These are phyloP conservation scores for Erebia aethiops DNA, from an alignment of 2,888 invertebrate genomes.

Conservation along the genomic window DNA sequence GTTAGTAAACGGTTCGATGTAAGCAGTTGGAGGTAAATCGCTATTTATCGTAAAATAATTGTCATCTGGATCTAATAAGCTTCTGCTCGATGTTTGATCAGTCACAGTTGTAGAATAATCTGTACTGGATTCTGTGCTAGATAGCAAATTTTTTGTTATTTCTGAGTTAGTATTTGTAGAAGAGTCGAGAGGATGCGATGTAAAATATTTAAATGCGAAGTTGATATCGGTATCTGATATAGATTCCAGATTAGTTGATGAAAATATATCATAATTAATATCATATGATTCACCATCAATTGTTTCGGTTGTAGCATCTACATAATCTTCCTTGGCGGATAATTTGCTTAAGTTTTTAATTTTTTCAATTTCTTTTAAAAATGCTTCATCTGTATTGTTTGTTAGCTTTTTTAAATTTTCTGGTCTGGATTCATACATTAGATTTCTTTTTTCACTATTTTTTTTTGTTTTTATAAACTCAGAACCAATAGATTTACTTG, in stretches of 20 bases:
- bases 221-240: constrained; percentile 11
- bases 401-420: constrained; percentile 37
- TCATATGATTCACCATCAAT: constrained; percentile 50
- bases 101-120: constrained; percentile 14
- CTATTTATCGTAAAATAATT: background rate
- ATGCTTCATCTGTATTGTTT: constrained; percentile 38
- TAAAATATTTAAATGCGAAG: constrained; percentile 18
- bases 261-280: constrained; percentile 30
- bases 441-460: constrained; percentile 17
- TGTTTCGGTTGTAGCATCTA: constrained; percentile 42
- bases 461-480: constrained; percentile 3
- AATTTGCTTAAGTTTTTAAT: constrained; percentile 49
- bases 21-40: constrained; percentile 6
- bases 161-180: constrained; percentile 1
- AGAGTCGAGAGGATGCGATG: constrained; percentile 6
- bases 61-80: constrained; percentile 3
- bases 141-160: background rate
- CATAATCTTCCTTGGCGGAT: constrained; percentile 29
- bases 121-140: constrained; percentile 14
- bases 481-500: background rate
- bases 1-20: constrained; percentile 16
- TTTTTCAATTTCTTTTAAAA: constrained; percentile 50
- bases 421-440: constrained; percentile 5
- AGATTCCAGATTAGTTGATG: constrained; percentile 22
- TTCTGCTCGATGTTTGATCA: constrained; percentile 3